Conservation (phyloP, 2,113 vertebrate genomes). For the Microtus richardsoni region DNA sequence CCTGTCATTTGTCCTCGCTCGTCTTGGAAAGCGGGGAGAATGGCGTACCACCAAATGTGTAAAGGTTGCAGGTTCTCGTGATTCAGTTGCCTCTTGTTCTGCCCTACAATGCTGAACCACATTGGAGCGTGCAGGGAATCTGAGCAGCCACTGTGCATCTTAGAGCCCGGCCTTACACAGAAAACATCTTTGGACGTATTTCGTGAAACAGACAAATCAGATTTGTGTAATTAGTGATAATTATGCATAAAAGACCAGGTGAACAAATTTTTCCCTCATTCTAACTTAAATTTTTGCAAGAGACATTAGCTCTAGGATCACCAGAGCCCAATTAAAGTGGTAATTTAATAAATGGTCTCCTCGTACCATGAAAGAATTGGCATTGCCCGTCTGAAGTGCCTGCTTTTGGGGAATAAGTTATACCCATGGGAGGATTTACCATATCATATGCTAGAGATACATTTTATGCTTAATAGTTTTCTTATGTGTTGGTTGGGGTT, state of each 20-base stretch:
- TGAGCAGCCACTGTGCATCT: neutral
- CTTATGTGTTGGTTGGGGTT: neutral
- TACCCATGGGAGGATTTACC: constrained; percentile 28
- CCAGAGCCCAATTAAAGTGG: neutral
- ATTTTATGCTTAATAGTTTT: constrained; percentile 52
- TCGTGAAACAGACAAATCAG: constrained; percentile 30
- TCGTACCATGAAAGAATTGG: constrained; percentile 22
- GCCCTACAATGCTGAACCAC: constrained; percentile 41
- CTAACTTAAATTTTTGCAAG: constrained; percentile 51
- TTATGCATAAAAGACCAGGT: constrained; percentile 38
- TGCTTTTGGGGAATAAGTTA: constrained; percentile 36
- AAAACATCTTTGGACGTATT: neutral
- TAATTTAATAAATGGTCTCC: constrained; percentile 63
- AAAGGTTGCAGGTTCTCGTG: neutral
- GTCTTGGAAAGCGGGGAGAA: neutral
- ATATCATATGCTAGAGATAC: constrained; percentile 41
- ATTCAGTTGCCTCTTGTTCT: neutral
- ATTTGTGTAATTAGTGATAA: constrained; percentile 25
- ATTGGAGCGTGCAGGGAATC: neutral
- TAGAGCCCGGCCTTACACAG: neutral
- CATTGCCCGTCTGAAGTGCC: constrained; percentile 34
- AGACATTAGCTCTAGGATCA: constrained; percentile 48
- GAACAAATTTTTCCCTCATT: constrained; percentile 21
- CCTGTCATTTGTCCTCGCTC: constrained; percentile 6
- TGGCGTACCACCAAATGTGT: neutral